Percentiles rank a stretch among this genome's conserved stretches.
These are phyloP conservation scores for Tenebrosternarchus preto DNA, from an alignment of 2,113 vertebrate genomes.

Conservation along the genomic window DNA sequence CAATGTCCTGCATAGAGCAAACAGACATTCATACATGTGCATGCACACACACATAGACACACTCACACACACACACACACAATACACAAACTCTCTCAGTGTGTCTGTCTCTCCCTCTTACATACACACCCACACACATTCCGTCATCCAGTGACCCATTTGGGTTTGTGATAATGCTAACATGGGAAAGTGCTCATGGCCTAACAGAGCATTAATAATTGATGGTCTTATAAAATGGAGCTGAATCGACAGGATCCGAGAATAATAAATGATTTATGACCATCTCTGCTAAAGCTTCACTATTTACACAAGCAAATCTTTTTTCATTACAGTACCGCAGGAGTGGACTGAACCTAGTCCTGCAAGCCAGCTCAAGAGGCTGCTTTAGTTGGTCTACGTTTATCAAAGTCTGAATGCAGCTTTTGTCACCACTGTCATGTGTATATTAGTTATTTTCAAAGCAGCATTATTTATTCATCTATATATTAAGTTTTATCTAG, in stretches of 20 bases:
- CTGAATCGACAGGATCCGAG: conserved; percentile 69
- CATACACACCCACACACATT: conserved; percentile 12
- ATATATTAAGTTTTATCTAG: conserved; percentile 4
- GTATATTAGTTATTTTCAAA: no score
- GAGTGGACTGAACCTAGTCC: not conserved
- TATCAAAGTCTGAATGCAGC: not conserved
- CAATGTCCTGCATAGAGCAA: conserved; percentile 42
- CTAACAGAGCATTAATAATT: conserved; percentile 74
- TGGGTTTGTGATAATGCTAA: conserved; percentile 60
- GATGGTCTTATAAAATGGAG: conserved; percentile 69
- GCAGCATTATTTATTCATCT: not conserved
- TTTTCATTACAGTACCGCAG: conserved; percentile 57
- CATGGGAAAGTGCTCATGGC: conserved; percentile 65
- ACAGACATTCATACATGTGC: conserved; percentile 5
- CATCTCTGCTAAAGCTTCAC: conserved; percentile 67
- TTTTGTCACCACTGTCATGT: not conserved
- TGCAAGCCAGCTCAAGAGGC: not conserved
- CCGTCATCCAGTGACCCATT: conserved; percentile 40
- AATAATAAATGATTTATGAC: conserved; percentile 72
- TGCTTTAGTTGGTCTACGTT: not conserved
- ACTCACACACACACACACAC: not conserved
- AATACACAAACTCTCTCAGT: conserved; percentile 4
- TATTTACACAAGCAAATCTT: conserved; percentile 71
- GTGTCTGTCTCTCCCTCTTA: not conserved
- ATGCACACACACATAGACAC: not conserved